These are phyloP conservation scores for Berghia stephanieae DNA, from an alignment of 1,140 invertebrate species.

Conservation along the genomic window DNA sequence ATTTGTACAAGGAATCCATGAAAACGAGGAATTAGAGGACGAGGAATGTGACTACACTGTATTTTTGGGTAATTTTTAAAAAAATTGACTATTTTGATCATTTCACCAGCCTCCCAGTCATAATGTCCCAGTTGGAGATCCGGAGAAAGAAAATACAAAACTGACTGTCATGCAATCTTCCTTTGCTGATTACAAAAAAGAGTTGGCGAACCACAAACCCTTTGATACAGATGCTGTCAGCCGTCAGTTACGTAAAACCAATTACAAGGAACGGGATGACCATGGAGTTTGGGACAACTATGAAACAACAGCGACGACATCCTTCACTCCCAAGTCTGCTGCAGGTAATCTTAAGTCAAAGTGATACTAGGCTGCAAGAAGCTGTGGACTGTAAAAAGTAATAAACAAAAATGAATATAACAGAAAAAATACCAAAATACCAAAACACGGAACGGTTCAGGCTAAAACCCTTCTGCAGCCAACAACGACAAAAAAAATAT, in stretches of 20 bases:
- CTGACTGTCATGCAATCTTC: slow-evolving; percentile 53
- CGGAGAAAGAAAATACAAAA: slow-evolving; percentile 40
- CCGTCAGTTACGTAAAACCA: slow-evolving; percentile 44
- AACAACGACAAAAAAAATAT: too few species aligned
- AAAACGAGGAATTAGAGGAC: too few species aligned
- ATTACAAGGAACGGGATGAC: slow-evolving; percentile 53
- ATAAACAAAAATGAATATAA: too few species aligned
- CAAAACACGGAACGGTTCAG: too few species aligned
- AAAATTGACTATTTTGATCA: too few species aligned
- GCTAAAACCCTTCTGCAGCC: too few species aligned
- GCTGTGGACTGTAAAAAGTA: too few species aligned
- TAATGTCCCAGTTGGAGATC: slow-evolving; percentile 55
- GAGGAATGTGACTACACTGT: too few species aligned
- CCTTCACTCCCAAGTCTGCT: slow-evolving; percentile 38
- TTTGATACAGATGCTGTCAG: slow-evolving; percentile 45
- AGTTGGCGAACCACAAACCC: slow-evolving; percentile 25
- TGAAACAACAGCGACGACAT: slow-evolving; percentile 43
- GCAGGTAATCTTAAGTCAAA: slow-evolving; percentile 17
- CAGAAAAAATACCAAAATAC: too few species aligned
- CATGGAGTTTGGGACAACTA: slow-evolving; percentile 54
- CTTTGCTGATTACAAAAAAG: slow-evolving; percentile 35
- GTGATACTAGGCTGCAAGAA: too few species aligned
- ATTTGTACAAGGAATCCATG: too few species aligned
- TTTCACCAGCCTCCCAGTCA: slow-evolving; percentile 54
- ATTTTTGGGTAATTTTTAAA: too few species aligned